Conservation (phyloP, 1,140 invertebrate species). For the Drosophila navojoa region DNA sequence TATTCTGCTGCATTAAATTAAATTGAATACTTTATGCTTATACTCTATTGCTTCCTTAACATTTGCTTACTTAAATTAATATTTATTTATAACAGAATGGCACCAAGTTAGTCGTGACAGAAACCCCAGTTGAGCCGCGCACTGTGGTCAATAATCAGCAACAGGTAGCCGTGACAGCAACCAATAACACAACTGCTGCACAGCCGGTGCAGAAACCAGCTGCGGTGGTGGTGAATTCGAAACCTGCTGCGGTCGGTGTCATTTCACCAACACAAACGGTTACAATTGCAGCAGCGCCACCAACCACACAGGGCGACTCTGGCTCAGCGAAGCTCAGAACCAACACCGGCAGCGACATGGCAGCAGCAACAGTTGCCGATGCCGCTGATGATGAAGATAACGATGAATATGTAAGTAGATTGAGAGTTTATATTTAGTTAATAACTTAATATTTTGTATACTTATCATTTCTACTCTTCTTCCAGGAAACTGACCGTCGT, state of each 20-base stretch:
- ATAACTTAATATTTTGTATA: not conserved
- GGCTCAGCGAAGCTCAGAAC: conserved; percentile 12
- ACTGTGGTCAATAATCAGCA: conserved; percentile 62
- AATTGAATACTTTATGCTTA: not conserved
- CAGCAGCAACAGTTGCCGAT: conserved; percentile 47
- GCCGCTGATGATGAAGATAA: conserved; percentile 67
- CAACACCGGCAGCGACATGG: conserved; percentile 21
- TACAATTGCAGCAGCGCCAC: conserved; percentile 29
- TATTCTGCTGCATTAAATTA: not conserved
- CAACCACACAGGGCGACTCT: conserved; percentile 51
- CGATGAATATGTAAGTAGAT: conserved; percentile 73
- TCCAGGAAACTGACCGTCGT: conserved; percentile 73
- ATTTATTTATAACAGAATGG: conserved; percentile 49
- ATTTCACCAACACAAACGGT: conserved; percentile 42
- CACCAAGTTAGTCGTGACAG: conserved; percentile 61
- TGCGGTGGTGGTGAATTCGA: conserved; percentile 54
- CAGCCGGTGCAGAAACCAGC: conserved; percentile 59
- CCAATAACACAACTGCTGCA: conserved; percentile 16
- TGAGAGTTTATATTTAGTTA: conserved; percentile 1
- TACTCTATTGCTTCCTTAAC: not conserved
- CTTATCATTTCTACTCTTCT: not conserved
- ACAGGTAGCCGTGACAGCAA: conserved; percentile 49
- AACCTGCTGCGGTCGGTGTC: conserved; percentile 32
- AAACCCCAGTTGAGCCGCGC: conserved; percentile 55
- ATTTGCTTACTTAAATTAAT: conserved; percentile 5